Evolutionary conservation across 2,113 vertebrate species (phyloP).

Genomic region (Speoplatyrhinus poulsoni): DNA sequence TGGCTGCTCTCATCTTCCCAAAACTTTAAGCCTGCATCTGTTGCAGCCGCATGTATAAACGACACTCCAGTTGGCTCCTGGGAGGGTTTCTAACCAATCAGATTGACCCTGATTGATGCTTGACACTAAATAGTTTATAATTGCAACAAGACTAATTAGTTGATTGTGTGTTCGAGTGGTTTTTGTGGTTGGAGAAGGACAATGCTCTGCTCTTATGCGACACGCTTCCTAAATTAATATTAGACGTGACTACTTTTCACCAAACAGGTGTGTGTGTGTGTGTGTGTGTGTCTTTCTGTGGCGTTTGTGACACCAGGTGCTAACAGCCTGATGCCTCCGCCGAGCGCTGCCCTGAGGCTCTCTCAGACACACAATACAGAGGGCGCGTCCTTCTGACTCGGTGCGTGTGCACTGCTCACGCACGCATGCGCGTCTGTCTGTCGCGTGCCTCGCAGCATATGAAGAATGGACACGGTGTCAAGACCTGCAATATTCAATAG

Average conservation of each 20-base stretch:
- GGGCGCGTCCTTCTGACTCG: background rate
- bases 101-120: constrained; percentile 16
- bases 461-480: constrained; percentile 20
- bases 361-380: constrained; percentile 14
- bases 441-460: constrained; percentile 18
- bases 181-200: background rate
- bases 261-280: constrained; percentile 40
- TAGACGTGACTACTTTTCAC: constrained; percentile 19
- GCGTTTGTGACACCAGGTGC: constrained; percentile 58
- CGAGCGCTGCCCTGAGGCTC: constrained; percentile 37
- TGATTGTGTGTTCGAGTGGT: background rate
- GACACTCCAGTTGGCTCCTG: constrained; percentile 18
- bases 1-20: constrained; percentile 47
- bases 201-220: background rate
- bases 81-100: constrained; percentile 28
- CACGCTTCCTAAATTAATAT: constrained; percentile 22
- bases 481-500: constrained; percentile 65
- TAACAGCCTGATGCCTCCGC: constrained; percentile 40
- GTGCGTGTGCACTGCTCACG: constrained; percentile 19
- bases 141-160: background rate
- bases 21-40: constrained; percentile 42
- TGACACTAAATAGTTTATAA: constrained; percentile 15
- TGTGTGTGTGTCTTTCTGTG: constrained; percentile 22
- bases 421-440: background rate
- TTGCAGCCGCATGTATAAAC: background rate